Percentiles rank a stretch among this genome's conserved stretches.
phyloP scores from a whole-genome alignment of 1,140 invertebrate species.

The Bombus sibiricus region DNA sequence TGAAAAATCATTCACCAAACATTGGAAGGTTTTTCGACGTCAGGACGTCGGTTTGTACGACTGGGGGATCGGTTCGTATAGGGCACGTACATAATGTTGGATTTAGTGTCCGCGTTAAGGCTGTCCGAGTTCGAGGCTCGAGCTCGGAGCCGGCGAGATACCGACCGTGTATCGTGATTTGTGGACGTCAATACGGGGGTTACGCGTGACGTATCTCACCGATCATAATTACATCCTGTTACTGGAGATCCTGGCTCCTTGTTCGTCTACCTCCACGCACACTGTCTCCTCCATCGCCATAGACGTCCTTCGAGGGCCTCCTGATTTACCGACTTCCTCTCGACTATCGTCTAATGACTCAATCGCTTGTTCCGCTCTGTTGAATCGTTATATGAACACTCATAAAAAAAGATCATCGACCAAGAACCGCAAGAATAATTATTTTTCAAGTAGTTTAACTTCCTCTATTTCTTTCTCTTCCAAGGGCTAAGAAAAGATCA shows the following conservation, averaged over 20 bases:
- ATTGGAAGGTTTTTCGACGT: neutral
- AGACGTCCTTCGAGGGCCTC: constrained; percentile 43
- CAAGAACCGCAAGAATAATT: neutral
- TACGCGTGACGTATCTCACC: constrained; percentile 83
- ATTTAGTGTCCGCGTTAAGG: constrained; percentile 66
- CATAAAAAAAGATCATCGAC: neutral
- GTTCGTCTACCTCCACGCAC: constrained; percentile 60
- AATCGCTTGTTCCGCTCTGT: constrained; percentile 38
- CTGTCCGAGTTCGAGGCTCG: constrained; percentile 61
- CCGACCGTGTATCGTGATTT: constrained; percentile 78
- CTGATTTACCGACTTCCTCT: constrained; percentile 62
- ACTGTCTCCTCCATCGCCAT: constrained; percentile 24
- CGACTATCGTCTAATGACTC: constrained; percentile 41
- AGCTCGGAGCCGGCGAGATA: constrained; percentile 70
- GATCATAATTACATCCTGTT: constrained; percentile 83
- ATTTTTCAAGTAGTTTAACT: neutral
- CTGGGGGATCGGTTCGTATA: constrained; percentile 11
- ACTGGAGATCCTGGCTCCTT: constrained; percentile 74
- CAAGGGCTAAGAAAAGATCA: neutral
- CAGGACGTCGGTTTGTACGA: neutral
- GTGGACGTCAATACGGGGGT: constrained; percentile 82
- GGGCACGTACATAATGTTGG: constrained; percentile 64
- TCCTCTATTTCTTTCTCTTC: no score
- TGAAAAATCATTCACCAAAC: neutral
- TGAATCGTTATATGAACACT: neutral